phyloP scores from a whole-genome alignment of 2,888 invertebrate genomes.

The Thymelicus lineola region DNA sequence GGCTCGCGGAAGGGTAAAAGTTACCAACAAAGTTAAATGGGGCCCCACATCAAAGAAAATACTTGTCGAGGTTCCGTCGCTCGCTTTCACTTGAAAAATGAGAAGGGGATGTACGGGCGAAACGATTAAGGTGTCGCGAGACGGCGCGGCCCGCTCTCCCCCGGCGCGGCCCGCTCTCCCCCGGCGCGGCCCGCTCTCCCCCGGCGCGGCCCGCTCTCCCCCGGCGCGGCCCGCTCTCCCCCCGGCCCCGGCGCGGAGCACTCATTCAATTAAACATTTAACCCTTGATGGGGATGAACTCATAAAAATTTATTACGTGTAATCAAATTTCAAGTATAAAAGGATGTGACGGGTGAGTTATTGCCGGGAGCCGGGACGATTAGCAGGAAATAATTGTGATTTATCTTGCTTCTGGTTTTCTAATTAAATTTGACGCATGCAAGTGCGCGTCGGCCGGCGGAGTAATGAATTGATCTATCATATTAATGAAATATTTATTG shows the following conservation, averaged over 20 bases:
- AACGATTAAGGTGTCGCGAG: conserved; percentile 35
- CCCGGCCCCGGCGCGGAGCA: conserved; percentile 3
- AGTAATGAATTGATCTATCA: neutral
- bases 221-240: conserved; percentile 9
- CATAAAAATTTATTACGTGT: conserved; percentile 43
- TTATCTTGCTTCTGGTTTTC: conserved; percentile 5
- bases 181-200: conserved; percentile 9
- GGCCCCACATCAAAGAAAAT: conserved; percentile 36
- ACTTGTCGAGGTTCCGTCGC: conserved; percentile 12
- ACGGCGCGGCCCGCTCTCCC: conserved; percentile 11
- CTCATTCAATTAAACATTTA: conserved; percentile 40
- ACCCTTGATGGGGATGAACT: conserved; percentile 34
- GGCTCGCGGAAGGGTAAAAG: conserved; percentile 31
- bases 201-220: conserved; percentile 11
- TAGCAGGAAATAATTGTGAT: conserved; percentile 23
- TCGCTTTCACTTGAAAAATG: conserved; percentile 25
- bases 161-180: conserved; percentile 9
- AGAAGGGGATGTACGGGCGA: conserved; percentile 15
- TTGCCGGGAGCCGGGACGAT: conserved; percentile 15
- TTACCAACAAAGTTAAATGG: conserved; percentile 33
- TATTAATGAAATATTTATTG: no score
- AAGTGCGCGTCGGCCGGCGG: neutral
- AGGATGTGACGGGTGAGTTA: conserved; percentile 33
- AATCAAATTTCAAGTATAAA: conserved; percentile 48
- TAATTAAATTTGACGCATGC: conserved; percentile 11